Evolutionary conservation across 2,797 vertebrate genomes (phyloP), one percentile per base, ranked within the genome.

Genomic region (Sebastes vulpes): DNA sequence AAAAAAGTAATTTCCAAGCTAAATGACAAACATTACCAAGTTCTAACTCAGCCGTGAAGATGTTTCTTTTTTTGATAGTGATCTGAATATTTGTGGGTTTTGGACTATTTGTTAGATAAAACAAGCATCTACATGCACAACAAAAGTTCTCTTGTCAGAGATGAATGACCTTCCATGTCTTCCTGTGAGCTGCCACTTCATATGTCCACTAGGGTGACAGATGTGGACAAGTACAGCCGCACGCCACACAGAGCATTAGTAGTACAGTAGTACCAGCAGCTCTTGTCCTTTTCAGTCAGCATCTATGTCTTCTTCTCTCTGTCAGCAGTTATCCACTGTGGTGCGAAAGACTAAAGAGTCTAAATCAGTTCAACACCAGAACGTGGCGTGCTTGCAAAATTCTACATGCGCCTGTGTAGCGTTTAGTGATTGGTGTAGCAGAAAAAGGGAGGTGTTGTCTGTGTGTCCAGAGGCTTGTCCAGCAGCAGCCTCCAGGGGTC

Each of bases 401-500:
- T 56, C 56, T 74, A 2, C 70, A 42, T 23, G 21, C 0, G 3
- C 46, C 21, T 26, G 6, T 18, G 35, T 14, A n/a, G 72, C 46
- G 0, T n/a, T 31, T n/a, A 76, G 57, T 61, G 69, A 87, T 84
- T 87, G 86, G 82, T 12, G 20, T 0, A 50, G 9, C 53, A 58
- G 66, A 32, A 57, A 57, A 50, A 54, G 52, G 81, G 79, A 61
- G 58, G 77, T 4, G 66, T 48, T n/a, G 48, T 68, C 70, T 28
- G 38, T 72, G 25, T 9, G 32, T 4, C 9, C 9, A 76, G 64
- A 21, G 63, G 58, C 79, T 75, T 1, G 38, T 52, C 72, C 75
- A 64, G 70, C 69, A 71, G 66, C 66, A 52, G 79, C 72, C 78
- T 75, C 50, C 31, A 20, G 64, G 84, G 85, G 82, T 89, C 79